A percentile compares a stretch with the other conserved stretches of the same genome.
phyloP scores from a whole-genome alignment of 2,888 invertebrate genomes.

The Fragum sueziense region DNA sequence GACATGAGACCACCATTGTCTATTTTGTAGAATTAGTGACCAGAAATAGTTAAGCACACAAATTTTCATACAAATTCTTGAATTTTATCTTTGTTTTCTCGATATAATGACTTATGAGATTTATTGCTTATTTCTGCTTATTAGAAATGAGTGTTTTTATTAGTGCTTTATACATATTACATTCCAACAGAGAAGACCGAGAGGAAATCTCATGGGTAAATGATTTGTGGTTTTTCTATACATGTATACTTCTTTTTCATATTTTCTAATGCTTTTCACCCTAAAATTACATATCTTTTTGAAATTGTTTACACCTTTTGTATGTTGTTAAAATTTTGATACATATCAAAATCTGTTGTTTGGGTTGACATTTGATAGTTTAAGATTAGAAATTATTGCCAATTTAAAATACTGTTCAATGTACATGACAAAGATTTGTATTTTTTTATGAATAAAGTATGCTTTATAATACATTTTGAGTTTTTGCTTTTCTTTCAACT shows the following conservation, averaged over 20 bases:
- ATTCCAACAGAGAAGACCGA: no score
- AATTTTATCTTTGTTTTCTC: no score
- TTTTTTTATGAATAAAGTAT: slow-evolving; percentile 23
- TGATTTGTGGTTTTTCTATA: no score
- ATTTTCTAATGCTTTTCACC: no score
- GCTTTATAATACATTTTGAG: slow-evolving; percentile 3
- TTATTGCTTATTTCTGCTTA: background rate
- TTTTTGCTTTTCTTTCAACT: no score
- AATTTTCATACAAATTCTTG: no score
- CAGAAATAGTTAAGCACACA: no score
- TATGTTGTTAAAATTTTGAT: background rate
- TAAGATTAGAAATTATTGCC: background rate
- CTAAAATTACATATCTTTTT: background rate
- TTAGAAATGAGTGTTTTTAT: background rate
- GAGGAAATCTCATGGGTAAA: no score
- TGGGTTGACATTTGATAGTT: background rate
- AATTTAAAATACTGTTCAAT: background rate
- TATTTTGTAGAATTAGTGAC: no score
- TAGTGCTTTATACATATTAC: background rate
- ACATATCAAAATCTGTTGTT: background rate
- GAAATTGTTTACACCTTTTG: background rate
- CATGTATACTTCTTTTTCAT: no score
- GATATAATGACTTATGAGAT: no score
- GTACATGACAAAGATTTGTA: slow-evolving; percentile 18
- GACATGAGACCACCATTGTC: no score